Conservation (phyloP, 2,888 invertebrate species). For the Allophyes oxyacanthae region DNA sequence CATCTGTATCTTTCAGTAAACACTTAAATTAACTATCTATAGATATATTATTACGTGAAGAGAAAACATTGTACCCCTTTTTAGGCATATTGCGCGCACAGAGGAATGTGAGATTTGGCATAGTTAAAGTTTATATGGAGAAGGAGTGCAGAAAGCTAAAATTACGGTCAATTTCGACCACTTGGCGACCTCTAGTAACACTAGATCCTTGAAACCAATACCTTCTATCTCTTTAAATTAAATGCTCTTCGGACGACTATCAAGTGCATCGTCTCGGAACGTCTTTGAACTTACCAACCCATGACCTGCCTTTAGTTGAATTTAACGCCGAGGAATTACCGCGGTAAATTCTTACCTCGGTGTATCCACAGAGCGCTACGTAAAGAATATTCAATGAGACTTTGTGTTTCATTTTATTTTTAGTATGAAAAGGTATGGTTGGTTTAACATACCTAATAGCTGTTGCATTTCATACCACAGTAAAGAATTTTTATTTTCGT, state of each 20-base stretch:
- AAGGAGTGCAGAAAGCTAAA: too few relatives aligned
- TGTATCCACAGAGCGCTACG: conserved; percentile 7
- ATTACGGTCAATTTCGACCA: too few relatives aligned
- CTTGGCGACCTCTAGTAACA: too few relatives aligned
- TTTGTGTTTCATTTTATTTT: conserved; percentile 12
- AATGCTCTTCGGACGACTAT: background rate
- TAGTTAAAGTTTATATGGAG: too few relatives aligned
- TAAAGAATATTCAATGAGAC: conserved; percentile 26
- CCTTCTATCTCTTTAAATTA: conserved; percentile 9
- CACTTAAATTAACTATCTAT: too few relatives aligned
- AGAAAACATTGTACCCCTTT: too few relatives aligned
- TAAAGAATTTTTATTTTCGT: background rate
- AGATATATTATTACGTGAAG: too few relatives aligned
- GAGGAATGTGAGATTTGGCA: too few relatives aligned
- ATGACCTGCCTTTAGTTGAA: conserved; percentile 31
- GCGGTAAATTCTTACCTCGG: conserved; percentile 13
- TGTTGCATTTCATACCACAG: too few relatives aligned
- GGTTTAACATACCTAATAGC: too few relatives aligned
- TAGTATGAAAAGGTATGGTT: background rate
- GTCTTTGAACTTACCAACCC: conserved; percentile 36
- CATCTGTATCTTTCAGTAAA: too few relatives aligned
- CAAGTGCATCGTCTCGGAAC: conserved; percentile 16
- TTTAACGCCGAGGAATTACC: conserved; percentile 23
- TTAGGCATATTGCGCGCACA: too few relatives aligned
- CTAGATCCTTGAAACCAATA: conserved; percentile 7